Evolutionary conservation across 2,113 vertebrate genomes (phyloP).

Genomic region (Eclectus roratus): DNA sequence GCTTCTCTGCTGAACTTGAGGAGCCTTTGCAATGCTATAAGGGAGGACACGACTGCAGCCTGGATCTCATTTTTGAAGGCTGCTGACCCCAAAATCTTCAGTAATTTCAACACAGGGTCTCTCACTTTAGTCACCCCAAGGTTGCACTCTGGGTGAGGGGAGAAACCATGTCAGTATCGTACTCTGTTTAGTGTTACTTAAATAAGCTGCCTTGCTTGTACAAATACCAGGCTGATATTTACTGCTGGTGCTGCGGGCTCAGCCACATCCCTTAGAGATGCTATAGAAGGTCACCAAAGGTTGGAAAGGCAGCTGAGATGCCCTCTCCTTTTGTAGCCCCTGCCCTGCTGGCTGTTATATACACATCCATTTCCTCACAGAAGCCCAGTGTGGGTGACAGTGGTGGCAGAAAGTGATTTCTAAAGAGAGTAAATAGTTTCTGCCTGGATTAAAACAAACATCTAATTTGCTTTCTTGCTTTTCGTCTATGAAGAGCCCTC

Average conservation of each 20-base stretch:
- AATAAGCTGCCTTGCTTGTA: not conserved
- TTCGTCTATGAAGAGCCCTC: rapidly evolving
- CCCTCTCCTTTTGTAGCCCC: not conserved
- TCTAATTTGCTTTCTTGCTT: not conserved
- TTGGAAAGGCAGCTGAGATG: not conserved
- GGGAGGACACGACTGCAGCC: not conserved
- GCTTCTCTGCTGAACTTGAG: not conserved
- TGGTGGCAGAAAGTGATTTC: not conserved
- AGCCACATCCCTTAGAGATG: not conserved
- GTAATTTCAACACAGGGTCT: not conserved
- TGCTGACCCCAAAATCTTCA: not conserved
- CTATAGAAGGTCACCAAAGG: not conserved
- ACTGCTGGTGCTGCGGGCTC: not conserved
- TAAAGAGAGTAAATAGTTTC: not conserved
- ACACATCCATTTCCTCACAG: not conserved
- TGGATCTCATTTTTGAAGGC: not conserved
- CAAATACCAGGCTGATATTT: not conserved
- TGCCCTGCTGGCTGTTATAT: not conserved
- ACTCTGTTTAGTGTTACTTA: not conserved
- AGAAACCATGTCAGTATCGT: not conserved
- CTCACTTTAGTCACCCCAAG: not conserved
- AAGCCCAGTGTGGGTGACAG: not conserved
- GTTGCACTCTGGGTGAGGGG: not conserved
- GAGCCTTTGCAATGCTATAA: not conserved
- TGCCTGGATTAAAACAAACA: not conserved